Conservation (phyloP, 2,113 vertebrate genomes). For the Martes martes region DNA sequence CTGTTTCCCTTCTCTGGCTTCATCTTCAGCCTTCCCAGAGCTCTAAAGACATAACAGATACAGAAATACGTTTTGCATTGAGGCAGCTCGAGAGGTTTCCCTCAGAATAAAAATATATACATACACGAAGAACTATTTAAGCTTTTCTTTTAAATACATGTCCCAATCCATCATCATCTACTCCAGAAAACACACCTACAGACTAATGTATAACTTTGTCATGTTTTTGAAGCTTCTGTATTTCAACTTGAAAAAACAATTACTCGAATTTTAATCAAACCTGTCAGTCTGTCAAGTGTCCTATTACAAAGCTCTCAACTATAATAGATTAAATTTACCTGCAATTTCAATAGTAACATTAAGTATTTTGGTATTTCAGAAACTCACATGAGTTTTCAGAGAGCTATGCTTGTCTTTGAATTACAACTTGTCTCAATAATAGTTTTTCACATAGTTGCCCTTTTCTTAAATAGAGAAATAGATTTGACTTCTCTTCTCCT, state of each 20-base stretch:
- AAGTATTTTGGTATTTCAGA: background rate
- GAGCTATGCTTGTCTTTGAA: background rate
- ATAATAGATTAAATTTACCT: background rate
- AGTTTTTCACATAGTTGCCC: background rate
- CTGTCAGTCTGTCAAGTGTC: background rate
- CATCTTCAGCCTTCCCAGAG: constrained; percentile 43
- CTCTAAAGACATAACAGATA: constrained; percentile 42
- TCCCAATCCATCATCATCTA: background rate
- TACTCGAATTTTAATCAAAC: background rate
- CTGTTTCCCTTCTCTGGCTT: constrained; percentile 26
- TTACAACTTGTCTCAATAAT: background rate
- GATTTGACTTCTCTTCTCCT: background rate
- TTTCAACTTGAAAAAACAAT: background rate
- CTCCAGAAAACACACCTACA: background rate
- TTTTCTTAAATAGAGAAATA: background rate
- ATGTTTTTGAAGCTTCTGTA: background rate
- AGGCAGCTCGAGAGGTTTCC: background rate
- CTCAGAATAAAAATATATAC: background rate
- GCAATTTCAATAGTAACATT: background rate
- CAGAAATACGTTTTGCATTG: background rate
- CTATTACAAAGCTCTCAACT: background rate
- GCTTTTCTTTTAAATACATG: background rate
- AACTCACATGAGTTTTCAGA: background rate
- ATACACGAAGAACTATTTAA: background rate
- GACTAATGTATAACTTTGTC: background rate